Conservation (phyloP, 2,888 invertebrate genomes). For the Hyppa rectilinea region DNA sequence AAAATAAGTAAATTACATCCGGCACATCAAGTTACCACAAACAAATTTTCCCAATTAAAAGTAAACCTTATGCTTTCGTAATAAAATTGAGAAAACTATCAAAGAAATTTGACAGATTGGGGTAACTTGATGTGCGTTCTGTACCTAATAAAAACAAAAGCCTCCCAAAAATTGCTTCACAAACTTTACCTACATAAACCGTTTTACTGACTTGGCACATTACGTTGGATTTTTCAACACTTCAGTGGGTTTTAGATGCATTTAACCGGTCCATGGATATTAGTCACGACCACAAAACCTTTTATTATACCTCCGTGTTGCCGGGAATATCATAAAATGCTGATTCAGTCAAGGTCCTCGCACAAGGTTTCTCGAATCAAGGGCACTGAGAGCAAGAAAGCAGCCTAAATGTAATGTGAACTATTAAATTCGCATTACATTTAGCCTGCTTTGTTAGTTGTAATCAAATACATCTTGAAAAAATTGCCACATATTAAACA, state of each 20-base stretch:
- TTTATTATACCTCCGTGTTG: constrained; percentile 28
- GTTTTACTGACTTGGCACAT: constrained; percentile 2
- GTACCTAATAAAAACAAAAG: not conserved
- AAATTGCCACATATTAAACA: not conserved
- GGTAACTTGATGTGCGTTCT: too few relatives aligned
- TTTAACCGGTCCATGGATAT: not conserved
- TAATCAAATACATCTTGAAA: constrained; percentile 10
- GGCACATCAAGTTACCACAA: too few relatives aligned
- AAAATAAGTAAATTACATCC: not conserved
- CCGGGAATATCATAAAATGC: constrained; percentile 37
- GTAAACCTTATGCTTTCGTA: too few relatives aligned
- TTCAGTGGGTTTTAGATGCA: constrained; percentile 19
- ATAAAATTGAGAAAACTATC: too few relatives aligned
- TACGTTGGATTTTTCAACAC: constrained; percentile 20
- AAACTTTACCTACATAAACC: not conserved
- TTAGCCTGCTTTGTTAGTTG: too few relatives aligned
- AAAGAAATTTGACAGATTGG: too few relatives aligned
- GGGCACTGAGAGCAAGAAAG: constrained; percentile 37
- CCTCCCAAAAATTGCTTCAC: not conserved
- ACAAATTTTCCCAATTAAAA: too few relatives aligned
- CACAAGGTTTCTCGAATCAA: constrained; percentile 44
- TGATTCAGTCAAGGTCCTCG: constrained; percentile 45
- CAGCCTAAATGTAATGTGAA: not conserved
- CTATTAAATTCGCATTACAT: too few relatives aligned
- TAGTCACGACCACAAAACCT: constrained; percentile 24